These are phyloP conservation scores for Baryphthengus martii DNA, from an alignment of 2,113 vertebrate genomes.

Conservation along the genomic window DNA sequence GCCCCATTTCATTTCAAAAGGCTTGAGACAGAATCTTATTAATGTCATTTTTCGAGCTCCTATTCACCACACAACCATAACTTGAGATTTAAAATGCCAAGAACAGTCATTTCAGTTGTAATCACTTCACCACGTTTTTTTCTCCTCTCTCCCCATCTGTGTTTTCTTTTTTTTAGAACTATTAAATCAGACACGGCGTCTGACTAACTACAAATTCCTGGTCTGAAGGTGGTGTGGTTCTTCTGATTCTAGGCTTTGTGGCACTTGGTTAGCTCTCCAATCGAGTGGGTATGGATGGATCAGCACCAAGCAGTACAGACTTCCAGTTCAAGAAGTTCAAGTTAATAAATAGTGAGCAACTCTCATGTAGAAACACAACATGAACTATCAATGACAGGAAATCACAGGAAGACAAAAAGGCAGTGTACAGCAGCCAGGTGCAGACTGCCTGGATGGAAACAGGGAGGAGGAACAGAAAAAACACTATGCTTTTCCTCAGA, in stretches of 20 bases:
- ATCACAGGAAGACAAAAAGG: conserved; percentile 24
- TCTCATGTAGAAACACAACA: conserved; percentile 21
- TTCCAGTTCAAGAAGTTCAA: neutral
- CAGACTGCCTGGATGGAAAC: conserved; percentile 14
- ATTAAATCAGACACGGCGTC: neutral
- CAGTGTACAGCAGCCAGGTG: neutral
- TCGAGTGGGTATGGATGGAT: neutral
- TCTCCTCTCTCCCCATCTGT: neutral
- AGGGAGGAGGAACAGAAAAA: conserved; percentile 10
- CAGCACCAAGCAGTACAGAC: neutral
- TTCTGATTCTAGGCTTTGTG: neutral
- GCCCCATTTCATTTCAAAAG: neutral
- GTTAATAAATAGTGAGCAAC: neutral
- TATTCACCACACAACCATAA: neutral
- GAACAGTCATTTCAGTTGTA: neutral
- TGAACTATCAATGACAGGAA: conserved; percentile 11
- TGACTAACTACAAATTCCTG: neutral
- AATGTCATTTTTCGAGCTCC: neutral
- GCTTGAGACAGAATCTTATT: neutral
- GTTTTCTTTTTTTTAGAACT: neutral
- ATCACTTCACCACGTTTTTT: neutral
- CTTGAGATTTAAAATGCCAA: neutral
- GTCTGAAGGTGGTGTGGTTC: neutral
- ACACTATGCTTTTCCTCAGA: conserved; percentile 11
- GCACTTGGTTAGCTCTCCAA: neutral